phyloP scores from a whole-genome alignment of 2,113 vertebrate genomes.

The Salvelinus fontinalis region DNA sequence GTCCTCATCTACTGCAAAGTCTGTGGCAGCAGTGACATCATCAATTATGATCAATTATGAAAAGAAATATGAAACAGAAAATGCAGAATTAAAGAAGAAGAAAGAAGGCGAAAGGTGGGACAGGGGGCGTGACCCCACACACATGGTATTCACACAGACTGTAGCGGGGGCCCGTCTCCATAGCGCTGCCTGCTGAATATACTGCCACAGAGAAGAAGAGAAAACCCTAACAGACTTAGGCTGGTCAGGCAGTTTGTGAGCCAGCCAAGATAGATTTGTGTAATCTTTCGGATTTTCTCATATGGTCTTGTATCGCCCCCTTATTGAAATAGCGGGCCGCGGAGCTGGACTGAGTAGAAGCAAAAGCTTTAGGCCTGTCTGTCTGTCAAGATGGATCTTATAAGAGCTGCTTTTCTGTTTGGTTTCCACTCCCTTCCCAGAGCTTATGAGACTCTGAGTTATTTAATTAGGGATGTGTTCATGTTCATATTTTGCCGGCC shows the following conservation, averaged over 20 bases:
- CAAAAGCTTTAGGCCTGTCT: no score
- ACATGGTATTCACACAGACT: constrained; percentile 61
- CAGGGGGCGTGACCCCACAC: constrained; percentile 64
- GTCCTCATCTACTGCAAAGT: not conserved
- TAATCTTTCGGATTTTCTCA: not conserved
- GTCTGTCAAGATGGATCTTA: no score
- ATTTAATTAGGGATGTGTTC: not conserved
- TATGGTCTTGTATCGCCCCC: no score
- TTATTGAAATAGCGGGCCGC: not conserved
- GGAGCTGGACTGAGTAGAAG: not conserved
- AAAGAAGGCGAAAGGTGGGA: not conserved
- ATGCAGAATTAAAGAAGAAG: not conserved
- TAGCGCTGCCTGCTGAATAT: no score
- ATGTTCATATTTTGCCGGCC: no score
- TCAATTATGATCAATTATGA: not conserved
- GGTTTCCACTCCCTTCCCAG: not conserved
- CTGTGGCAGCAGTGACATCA: not conserved
- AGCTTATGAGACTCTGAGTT: not conserved
- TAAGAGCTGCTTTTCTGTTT: no score
- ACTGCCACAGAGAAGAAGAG: not conserved
- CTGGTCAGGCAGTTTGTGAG: not conserved
- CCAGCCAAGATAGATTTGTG: no score
- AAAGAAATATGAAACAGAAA: not conserved
- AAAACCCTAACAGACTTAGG: not conserved
- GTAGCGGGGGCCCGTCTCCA: not conserved